phyloP scores from a whole-genome alignment of 2,113 vertebrate species.

The Menidia beryllina region DNA sequence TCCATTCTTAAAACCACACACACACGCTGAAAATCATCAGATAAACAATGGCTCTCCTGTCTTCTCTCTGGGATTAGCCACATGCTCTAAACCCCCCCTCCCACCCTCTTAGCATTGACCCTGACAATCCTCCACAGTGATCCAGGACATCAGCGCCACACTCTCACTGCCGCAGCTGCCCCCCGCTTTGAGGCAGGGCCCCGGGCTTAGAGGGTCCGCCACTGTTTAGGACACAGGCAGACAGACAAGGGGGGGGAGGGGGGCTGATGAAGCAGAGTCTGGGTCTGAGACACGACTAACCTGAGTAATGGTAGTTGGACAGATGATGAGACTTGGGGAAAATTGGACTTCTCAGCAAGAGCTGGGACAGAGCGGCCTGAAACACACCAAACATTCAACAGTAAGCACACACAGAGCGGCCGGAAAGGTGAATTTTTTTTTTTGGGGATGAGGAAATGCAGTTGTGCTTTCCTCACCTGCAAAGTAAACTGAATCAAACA shows the following conservation, averaged over 20 bases:
- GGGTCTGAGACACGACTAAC: slow-evolving; percentile 67
- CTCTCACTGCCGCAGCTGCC: slow-evolving; percentile 63
- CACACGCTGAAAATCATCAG: slow-evolving; percentile 27
- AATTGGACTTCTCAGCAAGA: slow-evolving; percentile 88
- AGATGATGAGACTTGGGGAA: slow-evolving; percentile 85
- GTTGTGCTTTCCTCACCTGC: slow-evolving; percentile 5
- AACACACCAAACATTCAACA: slow-evolving; percentile 17
- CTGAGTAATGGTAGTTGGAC: slow-evolving; percentile 95
- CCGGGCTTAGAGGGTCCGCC: slow-evolving; percentile 3
- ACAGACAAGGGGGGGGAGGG: neutral
- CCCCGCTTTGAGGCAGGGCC: slow-evolving; percentile 13
- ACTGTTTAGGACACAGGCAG: neutral
- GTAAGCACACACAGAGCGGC: neutral
- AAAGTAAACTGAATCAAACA: neutral
- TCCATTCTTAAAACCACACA: slow-evolving; percentile 24
- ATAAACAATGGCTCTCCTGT: slow-evolving; percentile 79
- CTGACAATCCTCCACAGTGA: slow-evolving; percentile 63
- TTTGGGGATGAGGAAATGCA: neutral
- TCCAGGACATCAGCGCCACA: slow-evolving; percentile 5
- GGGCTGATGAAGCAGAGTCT: neutral
- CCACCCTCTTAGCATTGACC: slow-evolving; percentile 48
- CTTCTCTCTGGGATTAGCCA: slow-evolving; percentile 74
- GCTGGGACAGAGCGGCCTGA: slow-evolving; percentile 88
- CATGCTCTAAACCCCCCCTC: slow-evolving; percentile 59
- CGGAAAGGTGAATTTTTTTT: neutral